phyloP scores from a whole-genome alignment of 92 coral and sea anemone species.

The Palythoa grandis region DNA sequence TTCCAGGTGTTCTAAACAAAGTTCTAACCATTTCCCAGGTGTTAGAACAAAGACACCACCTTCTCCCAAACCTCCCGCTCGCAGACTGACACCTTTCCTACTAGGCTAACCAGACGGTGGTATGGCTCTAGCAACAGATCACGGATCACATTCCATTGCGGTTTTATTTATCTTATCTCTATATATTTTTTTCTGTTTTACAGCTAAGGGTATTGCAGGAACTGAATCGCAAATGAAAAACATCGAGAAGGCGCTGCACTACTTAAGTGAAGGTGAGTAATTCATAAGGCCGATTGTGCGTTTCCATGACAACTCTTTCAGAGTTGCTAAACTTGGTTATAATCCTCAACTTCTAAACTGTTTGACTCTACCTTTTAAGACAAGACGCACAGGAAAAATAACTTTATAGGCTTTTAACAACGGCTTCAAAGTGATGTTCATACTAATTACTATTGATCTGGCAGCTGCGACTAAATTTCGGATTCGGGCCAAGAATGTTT shows the following conservation, averaged over 20 bases:
- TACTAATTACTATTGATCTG: too few relatives aligned
- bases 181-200: slow-evolving; percentile 9
- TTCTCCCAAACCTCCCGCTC: too few relatives aligned
- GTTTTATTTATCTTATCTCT: neutral
- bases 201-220: slow-evolving; percentile 82
- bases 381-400: neutral
- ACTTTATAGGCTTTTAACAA: neutral
- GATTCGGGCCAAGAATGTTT: too few relatives aligned
- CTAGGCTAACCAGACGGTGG: too few relatives aligned
- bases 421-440: neutral
- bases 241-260: slow-evolving; percentile 77
- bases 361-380: neutral
- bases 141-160: too few relatives aligned
- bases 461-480: too few relatives aligned
- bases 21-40: too few relatives aligned
- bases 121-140: too few relatives aligned
- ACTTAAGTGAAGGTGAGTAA: slow-evolving; percentile 81
- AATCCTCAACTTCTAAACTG: neutral
- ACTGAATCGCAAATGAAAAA: slow-evolving; percentile 84
- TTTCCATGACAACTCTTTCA: neutral
- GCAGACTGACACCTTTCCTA: too few relatives aligned
- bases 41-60: too few relatives aligned
- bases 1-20: too few relatives aligned
- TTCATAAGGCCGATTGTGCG: neutral
- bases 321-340: neutral